These are phyloP conservation scores for Hypercompe scribonia DNA, from an alignment of 2,888 invertebrate genomes.

Conservation along the genomic window DNA sequence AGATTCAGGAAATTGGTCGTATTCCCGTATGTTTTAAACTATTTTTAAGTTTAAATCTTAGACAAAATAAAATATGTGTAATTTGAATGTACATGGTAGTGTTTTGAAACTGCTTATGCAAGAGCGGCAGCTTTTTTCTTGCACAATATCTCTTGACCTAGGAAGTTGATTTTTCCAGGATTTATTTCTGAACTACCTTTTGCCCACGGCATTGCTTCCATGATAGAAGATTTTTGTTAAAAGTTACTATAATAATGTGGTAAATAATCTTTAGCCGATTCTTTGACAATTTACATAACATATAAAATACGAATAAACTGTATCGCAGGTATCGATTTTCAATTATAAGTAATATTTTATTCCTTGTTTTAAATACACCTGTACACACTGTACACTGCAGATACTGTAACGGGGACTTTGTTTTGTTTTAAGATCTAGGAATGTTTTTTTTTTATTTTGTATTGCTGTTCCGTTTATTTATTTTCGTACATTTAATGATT, in stretches of 20 bases:
- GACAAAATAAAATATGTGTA: not conserved
- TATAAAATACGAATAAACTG: not conserved
- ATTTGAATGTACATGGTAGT: not conserved
- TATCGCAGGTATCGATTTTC: not conserved
- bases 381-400: too few relatives aligned
- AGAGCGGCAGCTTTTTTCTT: conserved; percentile 7
- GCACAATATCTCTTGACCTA: conserved; percentile 27
- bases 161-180: conserved; percentile 27
- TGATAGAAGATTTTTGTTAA: not conserved
- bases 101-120: not conserved
- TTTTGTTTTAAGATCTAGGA: not conserved
- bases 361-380: conserved; percentile 12
- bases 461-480: not conserved
- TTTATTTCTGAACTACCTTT: conserved; percentile 16
- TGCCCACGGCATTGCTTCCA: not conserved
- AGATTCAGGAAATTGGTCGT: conserved; percentile 56
- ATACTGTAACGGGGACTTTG: conserved; percentile 5
- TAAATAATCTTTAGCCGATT: not conserved
- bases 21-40: conserved; percentile 41
- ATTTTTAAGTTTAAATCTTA: not conserved
- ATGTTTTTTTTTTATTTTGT: not conserved
- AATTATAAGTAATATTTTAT: conserved; percentile 19
- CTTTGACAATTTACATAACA: not conserved
- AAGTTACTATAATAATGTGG: not conserved
- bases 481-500: not conserved